Evolutionary conservation across 2,888 invertebrate species (phyloP), one percentile per base, ranked within the genome.

Genomic region (Metopia argyrocephala): DNA sequence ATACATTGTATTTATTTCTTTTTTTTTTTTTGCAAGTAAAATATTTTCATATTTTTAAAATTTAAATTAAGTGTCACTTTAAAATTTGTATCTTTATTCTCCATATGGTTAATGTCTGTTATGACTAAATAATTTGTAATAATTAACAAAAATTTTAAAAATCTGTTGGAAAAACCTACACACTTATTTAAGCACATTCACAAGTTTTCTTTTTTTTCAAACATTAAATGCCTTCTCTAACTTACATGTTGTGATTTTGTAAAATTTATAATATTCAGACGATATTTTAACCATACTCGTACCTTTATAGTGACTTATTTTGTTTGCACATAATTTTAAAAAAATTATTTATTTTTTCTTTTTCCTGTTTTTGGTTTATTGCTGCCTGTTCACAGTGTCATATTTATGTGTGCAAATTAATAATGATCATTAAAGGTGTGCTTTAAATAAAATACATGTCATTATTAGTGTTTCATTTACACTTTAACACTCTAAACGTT

Each of bases 391-490:
- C 64, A 79, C 45, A 12, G 71, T 65, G 59, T 66, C 70, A 66
- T 66, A 59, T 78, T 68, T 62, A 61, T 73, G 61, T 61, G 78
- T 61, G 74, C 56, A 75, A 70, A 81, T 81, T 81, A 74, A 80
- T 81, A 81, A 81, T 78, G 78, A 81, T 81, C 74, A 78, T 78
- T 76, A 62, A 70, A 71, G 81, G 81, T 81, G 76, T 76, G 78
- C 70, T 78, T 81, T 78, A 78, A 81, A 81, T 78, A 78, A 76
- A 81, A 64, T 81, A 74, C 78, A 70, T 78, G 81, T 78, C 81
- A 81, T 81, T 81, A 81, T 81, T 78, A 78, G 74, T 78, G 78
- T 81, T 81, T 81, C 78, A 78, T 81, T 78, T 81, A 81, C 81
- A 81, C 81, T 76, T 78, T 78, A 81, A 78, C 81, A 78, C 76